Base-by-base conservation (phyloP, 2,797 vertebrate species). In the Pteropus rufus region DNA sequence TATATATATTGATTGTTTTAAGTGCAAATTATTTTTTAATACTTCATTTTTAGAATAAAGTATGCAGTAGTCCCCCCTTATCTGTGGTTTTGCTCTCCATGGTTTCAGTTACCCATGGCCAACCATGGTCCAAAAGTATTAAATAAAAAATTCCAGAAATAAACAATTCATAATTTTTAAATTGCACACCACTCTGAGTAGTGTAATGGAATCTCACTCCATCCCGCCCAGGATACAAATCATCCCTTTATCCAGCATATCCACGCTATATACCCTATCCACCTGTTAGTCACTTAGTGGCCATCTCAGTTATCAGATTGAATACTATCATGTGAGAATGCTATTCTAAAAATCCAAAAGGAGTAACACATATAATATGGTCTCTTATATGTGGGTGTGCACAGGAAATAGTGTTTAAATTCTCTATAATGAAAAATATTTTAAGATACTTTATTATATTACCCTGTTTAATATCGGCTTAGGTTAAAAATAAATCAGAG, bases 11-110 rank as follows among this genome's bases (percentile, higher is more conserved):
- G 41, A 62, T 60, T 80, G 19, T 83, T 62, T 87, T 79, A 90
- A 92, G 11, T 95, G 23, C 34, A 92, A 84, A 91, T 64, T 65
- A 85, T 49, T 93, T 94, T 88, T 95, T 65, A 94, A 87, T n/a
- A 64, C 39, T 77, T 77, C 41, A 69, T 70, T 69, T 77, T 80
- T 93, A 80, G 54, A 87, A 90, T 77, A 70, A 94, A 95, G 77
- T 85, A 46, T 39, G 18, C 41, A 82, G 19, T 34, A 62, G 29
- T n/a, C 10, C 18, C 41, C 58, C 19, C 19, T 82, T 46, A 34
- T 64, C 21, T 82, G 80, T 82, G 80, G 41, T 46, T 82, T 44
- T 64, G 41, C 19, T 64, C 64, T 82, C 21, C 46, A 31, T 46
- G 49, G 8, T 41, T 39, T 60, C 34, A 80, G 77, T 60, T 80